A percentile compares a stretch with the other conserved stretches of the same genome.
Evolutionary conservation across 1,140 invertebrate genomes (phyloP).

Genomic region (Drosophila sucinea): DNA sequence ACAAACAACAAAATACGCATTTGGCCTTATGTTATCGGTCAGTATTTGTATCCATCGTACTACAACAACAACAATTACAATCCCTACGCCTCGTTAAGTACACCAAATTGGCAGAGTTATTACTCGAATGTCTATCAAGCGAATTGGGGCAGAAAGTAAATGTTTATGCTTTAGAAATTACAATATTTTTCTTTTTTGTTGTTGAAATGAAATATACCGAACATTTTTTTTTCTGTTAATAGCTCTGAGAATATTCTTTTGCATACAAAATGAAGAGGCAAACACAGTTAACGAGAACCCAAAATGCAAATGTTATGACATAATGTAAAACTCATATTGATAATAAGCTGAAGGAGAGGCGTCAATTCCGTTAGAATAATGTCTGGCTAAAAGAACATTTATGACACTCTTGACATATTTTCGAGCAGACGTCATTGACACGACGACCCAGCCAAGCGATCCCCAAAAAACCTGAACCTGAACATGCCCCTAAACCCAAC

Average conservation of each 20-base stretch:
- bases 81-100: slow-evolving; percentile 59
- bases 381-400: slow-evolving; percentile 25
- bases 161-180: slow-evolving; percentile 21
- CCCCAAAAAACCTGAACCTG: slow-evolving; percentile 17
- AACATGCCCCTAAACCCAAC: slow-evolving; percentile 46
- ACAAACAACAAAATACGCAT: slow-evolving; percentile 60
- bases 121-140: slow-evolving; percentile 61
- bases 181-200: slow-evolving; percentile 11
- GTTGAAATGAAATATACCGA: not conserved
- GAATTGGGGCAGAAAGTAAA: slow-evolving; percentile 60
- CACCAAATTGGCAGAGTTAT: slow-evolving; percentile 59
- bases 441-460: slow-evolving; percentile 15
- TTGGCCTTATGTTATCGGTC: slow-evolving; percentile 75
- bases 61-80: slow-evolving; percentile 63
- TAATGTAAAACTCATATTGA: slow-evolving; percentile 41
- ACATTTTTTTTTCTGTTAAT: not conserved
- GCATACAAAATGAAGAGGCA: too few species aligned
- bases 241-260: not conserved
- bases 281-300: slow-evolving; percentile 8
- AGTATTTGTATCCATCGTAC: slow-evolving; percentile 69
- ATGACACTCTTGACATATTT: slow-evolving; percentile 43
- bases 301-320: slow-evolving; percentile 59
- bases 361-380: slow-evolving; percentile 52
- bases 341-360: slow-evolving; percentile 37
- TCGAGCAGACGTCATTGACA: slow-evolving; percentile 37